phyloP scores from a whole-genome alignment of 2,888 invertebrate genomes.

The Geophilus truncorum region DNA sequence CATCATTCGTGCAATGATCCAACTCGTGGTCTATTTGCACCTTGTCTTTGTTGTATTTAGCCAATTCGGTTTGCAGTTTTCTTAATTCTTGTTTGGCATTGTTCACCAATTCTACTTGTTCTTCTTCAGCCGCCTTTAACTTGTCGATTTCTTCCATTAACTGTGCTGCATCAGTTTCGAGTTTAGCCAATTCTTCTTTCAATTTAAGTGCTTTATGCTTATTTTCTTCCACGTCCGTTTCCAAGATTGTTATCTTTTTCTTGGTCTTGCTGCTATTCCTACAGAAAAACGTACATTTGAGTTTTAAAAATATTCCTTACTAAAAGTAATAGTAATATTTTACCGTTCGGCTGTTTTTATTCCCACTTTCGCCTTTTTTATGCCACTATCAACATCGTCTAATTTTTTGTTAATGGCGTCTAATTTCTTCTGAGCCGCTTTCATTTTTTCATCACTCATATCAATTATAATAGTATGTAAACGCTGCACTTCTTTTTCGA shows the following conservation, averaged over 20 bases:
- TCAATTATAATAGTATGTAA: constrained; percentile 49
- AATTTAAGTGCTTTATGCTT: constrained; percentile 48
- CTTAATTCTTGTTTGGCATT: background rate
- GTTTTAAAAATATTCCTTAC: background rate
- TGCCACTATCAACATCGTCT: constrained; percentile 59
- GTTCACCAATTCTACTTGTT: background rate
- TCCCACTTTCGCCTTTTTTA: constrained; percentile 52
- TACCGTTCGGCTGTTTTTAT: constrained; percentile 55
- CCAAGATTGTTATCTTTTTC: constrained; percentile 68
- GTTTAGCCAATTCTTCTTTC: constrained; percentile 46
- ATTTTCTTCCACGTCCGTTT: constrained; percentile 63
- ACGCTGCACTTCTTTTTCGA: constrained; percentile 46
- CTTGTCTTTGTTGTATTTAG: background rate
- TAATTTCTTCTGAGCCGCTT: constrained; percentile 65
- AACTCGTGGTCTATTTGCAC: background rate
- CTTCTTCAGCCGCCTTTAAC: constrained; percentile 59
- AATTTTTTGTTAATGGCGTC: constrained; percentile 64
- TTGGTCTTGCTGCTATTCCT: constrained; percentile 70
- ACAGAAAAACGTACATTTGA: constrained; percentile 10
- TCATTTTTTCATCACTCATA: constrained; percentile 52
- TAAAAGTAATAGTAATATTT: background rate
- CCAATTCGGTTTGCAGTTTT: background rate
- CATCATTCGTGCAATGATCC: background rate
- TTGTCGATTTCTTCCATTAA: constrained; percentile 62
- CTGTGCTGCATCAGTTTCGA: constrained; percentile 54